Evolutionary conservation across 2,888 invertebrate species (phyloP), one percentile per base, ranked within the genome.

Genomic region (Epistrophella euchroma): DNA sequence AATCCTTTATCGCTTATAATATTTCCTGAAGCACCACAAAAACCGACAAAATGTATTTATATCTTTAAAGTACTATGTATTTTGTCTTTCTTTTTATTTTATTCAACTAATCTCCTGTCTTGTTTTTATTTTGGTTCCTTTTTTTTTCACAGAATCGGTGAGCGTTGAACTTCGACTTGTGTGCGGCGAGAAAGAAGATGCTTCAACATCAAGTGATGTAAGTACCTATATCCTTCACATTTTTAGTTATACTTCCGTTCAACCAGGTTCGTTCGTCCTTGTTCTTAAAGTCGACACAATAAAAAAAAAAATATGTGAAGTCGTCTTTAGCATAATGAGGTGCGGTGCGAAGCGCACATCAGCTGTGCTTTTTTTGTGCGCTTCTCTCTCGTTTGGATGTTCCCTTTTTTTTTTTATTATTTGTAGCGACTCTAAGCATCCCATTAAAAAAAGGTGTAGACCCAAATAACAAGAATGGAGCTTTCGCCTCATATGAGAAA

Each of bases 321-420:
- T 45, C 71, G 82, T 73, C 74, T 74, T 86, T 86, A 82, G 81
- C 81, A 86, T 82, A 86, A 86, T 86, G 86, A 86, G 86, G 86
- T 86, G 86, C 77, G 81, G 73, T 86, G 77, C 68, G 74, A 74
- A 35, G 81, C 73, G 74, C 77, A 73, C 70, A 25, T 68, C 81
- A 77, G 62, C 62, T 76, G 68, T 70, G 73, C 22, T 66, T 37
- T 58, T 37, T 62, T 43, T 45, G 47, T 66, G 2, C 35, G 37
- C 28, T 73, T 56, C 77, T 40, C 32, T 52, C 25, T 86, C 74
- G 71, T 74, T 82, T 86, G 76, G 76, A 72, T 80, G 76, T 43
- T 86, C 62, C 55, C 73, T 82, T 71, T 81, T 73, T 74, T 32
- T 15, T 40, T 82, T 71, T 81, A 70, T 74, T 32, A 4, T 40